Evolutionary conservation across 2,113 vertebrate species (phyloP).

Genomic region (Anolis sagrei): DNA sequence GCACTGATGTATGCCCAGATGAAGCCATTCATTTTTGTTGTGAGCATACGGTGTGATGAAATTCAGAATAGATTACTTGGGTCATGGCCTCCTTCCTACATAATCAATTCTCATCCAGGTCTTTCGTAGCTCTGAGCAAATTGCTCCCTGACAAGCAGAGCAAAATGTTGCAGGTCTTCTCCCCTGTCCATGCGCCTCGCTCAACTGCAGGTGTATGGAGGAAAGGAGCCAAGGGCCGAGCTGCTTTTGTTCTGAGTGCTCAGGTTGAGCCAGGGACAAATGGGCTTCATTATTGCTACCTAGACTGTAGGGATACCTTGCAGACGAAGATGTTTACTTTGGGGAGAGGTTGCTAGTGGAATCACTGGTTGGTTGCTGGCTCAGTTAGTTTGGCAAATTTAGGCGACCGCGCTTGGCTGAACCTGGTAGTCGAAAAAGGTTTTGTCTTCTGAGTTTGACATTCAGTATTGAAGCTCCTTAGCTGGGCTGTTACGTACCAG

Average conservation of each 20-base stretch:
- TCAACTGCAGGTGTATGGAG: neutral
- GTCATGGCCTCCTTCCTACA: neutral
- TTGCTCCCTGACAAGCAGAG: fast-evolving
- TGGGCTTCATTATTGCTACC: neutral
- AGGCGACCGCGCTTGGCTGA: neutral
- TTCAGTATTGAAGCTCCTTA: slow-evolving; percentile 19
- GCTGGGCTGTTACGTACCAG: neutral
- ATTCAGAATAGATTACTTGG: neutral
- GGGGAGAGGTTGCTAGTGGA: neutral
- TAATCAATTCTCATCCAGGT: neutral
- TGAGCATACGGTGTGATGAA: neutral
- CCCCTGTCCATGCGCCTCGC: no score
- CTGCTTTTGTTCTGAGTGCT: neutral
- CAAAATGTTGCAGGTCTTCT: neutral
- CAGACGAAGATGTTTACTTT: neutral
- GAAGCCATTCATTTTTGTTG: slow-evolving; percentile 10
- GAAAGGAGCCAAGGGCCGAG: neutral
- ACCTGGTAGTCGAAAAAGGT: neutral
- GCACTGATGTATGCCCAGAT: neutral
- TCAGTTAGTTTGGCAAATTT: neutral
- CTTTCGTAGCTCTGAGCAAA: neutral
- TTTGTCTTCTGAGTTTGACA: slow-evolving; percentile 6
- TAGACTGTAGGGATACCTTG: neutral
- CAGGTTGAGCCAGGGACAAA: neutral
- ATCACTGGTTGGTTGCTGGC: neutral